A percentile compares a stretch with the other conserved stretches of the same genome.
These are phyloP conservation scores for Lithophane ornitopus DNA, from an alignment of 2,888 invertebrate genomes.

Conservation along the genomic window DNA sequence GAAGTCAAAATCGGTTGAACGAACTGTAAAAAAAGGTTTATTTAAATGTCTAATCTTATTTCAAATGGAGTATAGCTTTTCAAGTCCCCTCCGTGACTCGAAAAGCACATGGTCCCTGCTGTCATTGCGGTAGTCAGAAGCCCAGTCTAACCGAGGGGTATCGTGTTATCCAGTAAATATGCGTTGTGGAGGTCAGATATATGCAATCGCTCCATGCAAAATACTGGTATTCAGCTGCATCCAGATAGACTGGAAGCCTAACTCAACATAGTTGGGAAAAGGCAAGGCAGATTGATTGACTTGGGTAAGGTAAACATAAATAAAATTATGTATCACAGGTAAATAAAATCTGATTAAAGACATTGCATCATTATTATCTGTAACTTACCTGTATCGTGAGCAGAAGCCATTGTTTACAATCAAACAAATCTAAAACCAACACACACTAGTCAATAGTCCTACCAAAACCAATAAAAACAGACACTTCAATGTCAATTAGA, in stretches of 20 bases:
- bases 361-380: background rate
- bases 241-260: background rate
- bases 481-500: conserved; percentile 11
- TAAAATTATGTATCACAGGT: background rate
- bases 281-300: background rate
- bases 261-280: background rate
- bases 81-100: no score
- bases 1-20: no score
- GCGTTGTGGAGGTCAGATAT: background rate
- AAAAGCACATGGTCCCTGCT: no score
- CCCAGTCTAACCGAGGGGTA: background rate
- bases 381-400: conserved; percentile 25
- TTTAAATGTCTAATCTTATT: no score
- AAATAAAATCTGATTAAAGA: background rate
- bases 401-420: conserved; percentile 36
- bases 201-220: no score
- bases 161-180: background rate
- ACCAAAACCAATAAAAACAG: background rate
- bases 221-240: background rate
- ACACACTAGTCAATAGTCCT: background rate
- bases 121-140: background rate
- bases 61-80: no score
- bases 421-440: conserved; percentile 17
- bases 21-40: no score
- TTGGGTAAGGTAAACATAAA: background rate